Evolutionary conservation across 2,888 invertebrate genomes (phyloP), one percentile per base, ranked within the genome.

Genomic region (Lottia scabra): DNA sequence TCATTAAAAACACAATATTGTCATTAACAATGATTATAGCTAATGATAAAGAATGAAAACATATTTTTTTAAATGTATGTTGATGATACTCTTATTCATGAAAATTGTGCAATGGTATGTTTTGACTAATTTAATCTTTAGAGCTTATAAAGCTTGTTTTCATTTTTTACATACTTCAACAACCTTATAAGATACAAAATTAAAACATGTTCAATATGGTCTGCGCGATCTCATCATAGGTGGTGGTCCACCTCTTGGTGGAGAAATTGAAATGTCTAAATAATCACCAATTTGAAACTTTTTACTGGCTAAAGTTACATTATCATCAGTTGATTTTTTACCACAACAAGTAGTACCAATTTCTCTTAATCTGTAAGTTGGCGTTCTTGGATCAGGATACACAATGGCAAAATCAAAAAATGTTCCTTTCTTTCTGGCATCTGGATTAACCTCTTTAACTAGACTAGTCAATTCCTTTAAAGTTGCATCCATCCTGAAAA

Each of bases 381-480:
- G 83, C 2, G 83, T 73, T 23, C 88, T 75, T 0, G 82, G 78
- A 74, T 91, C 91, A 3, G 91, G 91, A 75, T 85, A 91, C 2
- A 91, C 90, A n/a, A 98, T 92, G 2, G 97, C 95, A 91, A 99
- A 99, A 89, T 97, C 97, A 90, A 99, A 99, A 85, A 95, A 96
- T 4, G 99, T 99, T 64, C 99, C 99, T 88, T 97, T 96, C 70
- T 95, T 94, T 67, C 98, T 92, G 0, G 99, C 96, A 88, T 99
- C 99, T 8, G 97, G 96, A 90, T 99, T 99, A 0, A 99, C 99
- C 92, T 99, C 99, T 87, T 98, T 97, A 0, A 99, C 98, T 10
- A 99, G 91, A n/a, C 95, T 95, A 0, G 98, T 97, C 13, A 99
- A 92, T 91, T 99, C 99, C 77, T 97, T 94, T 19, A 99, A 91